Conservation (phyloP, 2,113 vertebrate species). For the Candoia aspera region DNA sequence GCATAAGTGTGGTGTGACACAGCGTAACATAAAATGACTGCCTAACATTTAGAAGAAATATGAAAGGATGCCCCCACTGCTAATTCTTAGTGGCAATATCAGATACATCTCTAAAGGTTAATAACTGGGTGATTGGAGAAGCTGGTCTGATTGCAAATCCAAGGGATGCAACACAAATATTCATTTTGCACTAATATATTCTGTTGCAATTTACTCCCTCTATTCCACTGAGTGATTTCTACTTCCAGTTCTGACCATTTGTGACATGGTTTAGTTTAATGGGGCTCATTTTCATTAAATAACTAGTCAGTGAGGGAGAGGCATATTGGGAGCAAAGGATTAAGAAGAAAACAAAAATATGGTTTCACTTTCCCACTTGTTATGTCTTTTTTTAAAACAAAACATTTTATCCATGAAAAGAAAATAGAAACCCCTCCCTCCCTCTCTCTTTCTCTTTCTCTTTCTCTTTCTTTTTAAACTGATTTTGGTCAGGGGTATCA, state of each 20-base stretch:
- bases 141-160: neutral
- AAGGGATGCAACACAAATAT: neutral
- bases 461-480: neutral
- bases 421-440: neutral
- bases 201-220: neutral
- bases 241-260: neutral
- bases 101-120: slow-evolving; percentile 8
- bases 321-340: neutral
- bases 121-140: slow-evolving; percentile 1
- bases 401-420: neutral
- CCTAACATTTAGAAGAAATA: neutral
- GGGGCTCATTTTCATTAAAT: neutral
- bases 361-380: neutral
- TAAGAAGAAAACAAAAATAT: too few species aligned
- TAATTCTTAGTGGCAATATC: neutral
- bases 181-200: neutral
- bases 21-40: neutral
- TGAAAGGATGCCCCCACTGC: neutral
- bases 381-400: neutral
- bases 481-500: neutral
- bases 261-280: neutral
- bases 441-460: neutral
- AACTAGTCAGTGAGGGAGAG: neutral
- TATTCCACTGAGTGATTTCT: neutral
- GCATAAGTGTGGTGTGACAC: neutral